Evolutionary conservation across 1,140 invertebrate genomes (phyloP), one percentile per base, ranked within the genome.

Genomic region (Drosophila fuyamai): DNA sequence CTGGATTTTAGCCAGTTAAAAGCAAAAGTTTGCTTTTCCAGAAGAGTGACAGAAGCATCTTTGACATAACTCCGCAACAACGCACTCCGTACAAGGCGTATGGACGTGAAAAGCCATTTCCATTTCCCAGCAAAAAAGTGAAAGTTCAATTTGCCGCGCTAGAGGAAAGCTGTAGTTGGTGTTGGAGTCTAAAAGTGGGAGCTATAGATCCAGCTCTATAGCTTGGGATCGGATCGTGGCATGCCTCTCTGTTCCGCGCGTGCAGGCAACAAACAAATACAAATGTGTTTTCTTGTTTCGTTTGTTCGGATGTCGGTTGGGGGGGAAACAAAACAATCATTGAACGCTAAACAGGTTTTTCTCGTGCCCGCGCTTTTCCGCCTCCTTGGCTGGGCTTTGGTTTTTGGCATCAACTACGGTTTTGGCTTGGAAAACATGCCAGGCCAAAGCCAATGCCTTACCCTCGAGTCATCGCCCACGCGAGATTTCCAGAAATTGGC

Each of bases 271-370:
- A 76, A 76, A 76, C 73, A 76, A 67, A 73, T 81, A 76, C 63
- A 77, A 76, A 77, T 77, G 63, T 75, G 57, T 72, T 72, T 71
- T 72, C 66, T 72, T 72, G 68, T 72, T 72, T 72, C 65, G 53
- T 63, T 63, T 63, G 55, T 60, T 43, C 10, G 35, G n/a, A 14
- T 12, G 14, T 29, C n/a, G 29, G 53, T 12, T 4, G n/a, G 18
- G 32, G 35, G 44, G 4, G 14, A 56, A 72, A 54, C 73, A 63
- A 77, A 78, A 78, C 84, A 86, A 73, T 79, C 83, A 88, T 88
- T 88, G 83, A 89, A 88, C 83, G 84, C 79, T 83, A 88, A 88
- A 88, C 83, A 83, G 84, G 83, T 88, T 88, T 88, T 88, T 88
- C 83, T 88, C 84, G 84, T 88, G 83, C 78, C 14, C 23, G 72